Conservation (phyloP, 2,888 invertebrate species). For the Carterocephalus palaemon region DNA sequence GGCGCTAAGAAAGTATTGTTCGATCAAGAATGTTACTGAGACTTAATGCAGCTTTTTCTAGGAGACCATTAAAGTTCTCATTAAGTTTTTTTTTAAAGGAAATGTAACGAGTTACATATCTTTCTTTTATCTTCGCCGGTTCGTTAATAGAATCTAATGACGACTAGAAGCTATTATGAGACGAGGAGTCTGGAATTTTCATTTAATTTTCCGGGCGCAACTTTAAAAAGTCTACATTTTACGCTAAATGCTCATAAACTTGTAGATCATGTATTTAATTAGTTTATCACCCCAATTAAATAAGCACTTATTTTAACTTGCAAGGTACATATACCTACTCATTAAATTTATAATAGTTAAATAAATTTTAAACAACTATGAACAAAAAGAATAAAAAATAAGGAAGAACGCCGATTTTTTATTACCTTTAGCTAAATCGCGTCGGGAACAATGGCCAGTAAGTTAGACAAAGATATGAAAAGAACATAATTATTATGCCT, state of each 20-base stretch:
- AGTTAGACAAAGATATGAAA: no score
- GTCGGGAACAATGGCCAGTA: no score
- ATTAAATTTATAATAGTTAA: no score
- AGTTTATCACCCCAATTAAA: no score
- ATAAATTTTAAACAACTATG: no score
- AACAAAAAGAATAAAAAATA: no score
- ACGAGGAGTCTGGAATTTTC: constrained; percentile 9
- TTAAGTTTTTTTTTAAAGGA: constrained; percentile 20
- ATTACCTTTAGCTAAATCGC: no score
- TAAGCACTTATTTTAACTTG: no score
- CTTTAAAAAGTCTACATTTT: constrained; percentile 14
- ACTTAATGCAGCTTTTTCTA: constrained; percentile 22
- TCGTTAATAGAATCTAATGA: constrained; percentile 18
- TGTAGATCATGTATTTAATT: neutral
- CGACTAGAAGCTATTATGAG: constrained; percentile 7
- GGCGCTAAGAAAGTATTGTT: constrained; percentile 23
- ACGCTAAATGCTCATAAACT: constrained; percentile 1
- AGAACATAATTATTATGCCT: no score
- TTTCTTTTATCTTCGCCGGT: constrained; percentile 5
- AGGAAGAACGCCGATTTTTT: no score
- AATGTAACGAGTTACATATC: constrained; percentile 19
- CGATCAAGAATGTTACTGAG: constrained; percentile 19
- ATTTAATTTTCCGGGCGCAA: constrained; percentile 20
- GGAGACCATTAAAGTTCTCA: constrained; percentile 23
- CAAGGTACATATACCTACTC: no score